These are phyloP conservation scores for Heliconius eleuchia DNA, from an alignment of 1,140 invertebrate genomes.

Conservation along the genomic window DNA sequence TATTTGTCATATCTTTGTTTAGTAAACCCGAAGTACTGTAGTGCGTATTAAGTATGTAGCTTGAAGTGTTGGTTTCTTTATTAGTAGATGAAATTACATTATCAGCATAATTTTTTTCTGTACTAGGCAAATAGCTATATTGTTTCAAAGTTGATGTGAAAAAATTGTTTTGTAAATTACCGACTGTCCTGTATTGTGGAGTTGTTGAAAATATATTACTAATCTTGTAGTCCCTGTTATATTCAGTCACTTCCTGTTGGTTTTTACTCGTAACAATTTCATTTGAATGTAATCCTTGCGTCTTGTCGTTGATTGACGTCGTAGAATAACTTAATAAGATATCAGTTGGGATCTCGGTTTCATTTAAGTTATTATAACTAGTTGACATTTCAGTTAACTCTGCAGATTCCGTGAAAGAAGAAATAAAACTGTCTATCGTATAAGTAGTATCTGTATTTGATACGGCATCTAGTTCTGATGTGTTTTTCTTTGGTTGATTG, in stretches of 20 bases:
- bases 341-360: not conserved
- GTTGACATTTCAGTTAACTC: not conserved
- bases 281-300: not conserved
- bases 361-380: not conserved
- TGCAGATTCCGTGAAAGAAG: not conserved
- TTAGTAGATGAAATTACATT: not conserved
- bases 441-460: not conserved
- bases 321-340: not conserved
- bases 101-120: not conserved
- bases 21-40: not conserved
- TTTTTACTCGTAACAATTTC: not conserved
- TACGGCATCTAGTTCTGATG: not conserved
- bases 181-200: not conserved
- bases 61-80: not conserved
- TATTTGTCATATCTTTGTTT: not conserved
- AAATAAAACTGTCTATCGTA: not conserved
- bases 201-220: not conserved
- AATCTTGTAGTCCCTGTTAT: not conserved
- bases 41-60: not conserved
- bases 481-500: slow-evolving; percentile 1
- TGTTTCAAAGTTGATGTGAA: not conserved
- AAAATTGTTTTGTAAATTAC: not conserved
- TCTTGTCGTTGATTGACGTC: not conserved
- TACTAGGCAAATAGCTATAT: not conserved
- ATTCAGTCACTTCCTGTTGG: not conserved